These are phyloP conservation scores for Prenolepis imparis DNA, from an alignment of 2,888 invertebrate genomes.

Conservation along the genomic window DNA sequence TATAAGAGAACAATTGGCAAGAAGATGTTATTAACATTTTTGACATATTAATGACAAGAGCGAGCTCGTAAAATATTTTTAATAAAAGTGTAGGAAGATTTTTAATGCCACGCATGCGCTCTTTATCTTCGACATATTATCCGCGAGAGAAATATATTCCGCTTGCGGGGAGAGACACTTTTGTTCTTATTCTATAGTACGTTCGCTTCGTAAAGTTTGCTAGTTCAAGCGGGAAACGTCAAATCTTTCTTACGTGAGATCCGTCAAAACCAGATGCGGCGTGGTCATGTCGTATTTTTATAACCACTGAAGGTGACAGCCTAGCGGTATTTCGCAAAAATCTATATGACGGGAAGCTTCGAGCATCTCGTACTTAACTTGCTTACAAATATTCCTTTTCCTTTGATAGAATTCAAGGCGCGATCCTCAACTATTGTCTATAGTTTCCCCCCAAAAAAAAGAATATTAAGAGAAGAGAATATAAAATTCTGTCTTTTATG, in stretches of 20 bases:
- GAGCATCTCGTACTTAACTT: not conserved
- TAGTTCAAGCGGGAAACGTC: conserved; percentile 46
- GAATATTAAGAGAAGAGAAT: not conserved
- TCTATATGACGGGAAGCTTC: conserved; percentile 20
- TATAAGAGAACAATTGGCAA: not conserved
- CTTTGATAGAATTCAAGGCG: not conserved
- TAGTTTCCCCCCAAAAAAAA: not conserved
- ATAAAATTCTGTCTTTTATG: conserved; percentile 3
- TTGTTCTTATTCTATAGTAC: conserved; percentile 38
- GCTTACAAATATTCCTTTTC: not conserved
- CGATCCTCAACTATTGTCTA: not conserved
- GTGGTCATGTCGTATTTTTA: conserved; percentile 47
- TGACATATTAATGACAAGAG: not conserved
- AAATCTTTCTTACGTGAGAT: conserved; percentile 53
- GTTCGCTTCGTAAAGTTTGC: conserved; percentile 39
- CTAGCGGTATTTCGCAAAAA: conserved; percentile 1
- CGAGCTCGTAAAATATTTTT: not conserved
- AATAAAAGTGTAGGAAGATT: not conserved
- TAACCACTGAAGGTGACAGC: conserved; percentile 60
- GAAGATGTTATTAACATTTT: not conserved
- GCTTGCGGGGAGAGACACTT: not conserved
- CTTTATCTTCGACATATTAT: conserved; percentile 23
- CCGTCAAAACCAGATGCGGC: conserved; percentile 63
- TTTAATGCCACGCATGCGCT: not conserved
- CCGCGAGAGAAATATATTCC: not conserved